Evolutionary conservation across 2,888 invertebrate species (phyloP), one percentile per base, ranked within the genome.

Genomic region (Habrosyne pyritoides): DNA sequence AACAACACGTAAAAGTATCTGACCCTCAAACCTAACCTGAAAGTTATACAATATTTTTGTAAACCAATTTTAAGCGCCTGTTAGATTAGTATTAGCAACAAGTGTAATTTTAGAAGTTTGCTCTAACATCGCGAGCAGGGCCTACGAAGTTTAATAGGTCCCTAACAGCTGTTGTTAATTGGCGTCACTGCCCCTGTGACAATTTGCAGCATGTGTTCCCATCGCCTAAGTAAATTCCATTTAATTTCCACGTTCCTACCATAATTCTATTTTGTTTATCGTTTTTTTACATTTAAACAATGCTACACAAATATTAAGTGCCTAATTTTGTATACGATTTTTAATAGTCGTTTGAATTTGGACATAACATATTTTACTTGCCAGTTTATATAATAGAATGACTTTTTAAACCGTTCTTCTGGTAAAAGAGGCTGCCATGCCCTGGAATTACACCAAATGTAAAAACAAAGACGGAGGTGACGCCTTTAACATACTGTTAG

Each of bases 31-130:
- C 1, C 4, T 7, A 28, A 7, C 6, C 28, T 28, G 8, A 28
- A 28, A 28, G 1, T 28, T 28, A 33, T n/a, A 33, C 33, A 33
- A 53, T 33, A 47, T 28, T 30, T 47, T 53, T 53, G 26, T 5
- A 28, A 47, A 33, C 14, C 21, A 18, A 30, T 47, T 22, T 56
- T 52, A 58, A 69, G 56, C 75, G 81, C 75, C 76, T 77, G 73
- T 66, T 65, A 66, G 73, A 71, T 77, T 73, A 72, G 77, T 74
- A 73, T 65, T 63, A 70, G 79, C 79, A 80, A 80, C 81, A 79
- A 79, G 73, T 68, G 69, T 67, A 73, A 77, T 42, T 24, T 79
- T 77, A 72, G 67, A 73, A 80, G 70, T 76, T 80, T 74, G 81
- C 78, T 73, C 65, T 73, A 63, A 73, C 67, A 66, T 69, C 69